Evolutionary conservation across 2,888 invertebrate genomes (phyloP).

Genomic region (Blastobasis adustella): DNA sequence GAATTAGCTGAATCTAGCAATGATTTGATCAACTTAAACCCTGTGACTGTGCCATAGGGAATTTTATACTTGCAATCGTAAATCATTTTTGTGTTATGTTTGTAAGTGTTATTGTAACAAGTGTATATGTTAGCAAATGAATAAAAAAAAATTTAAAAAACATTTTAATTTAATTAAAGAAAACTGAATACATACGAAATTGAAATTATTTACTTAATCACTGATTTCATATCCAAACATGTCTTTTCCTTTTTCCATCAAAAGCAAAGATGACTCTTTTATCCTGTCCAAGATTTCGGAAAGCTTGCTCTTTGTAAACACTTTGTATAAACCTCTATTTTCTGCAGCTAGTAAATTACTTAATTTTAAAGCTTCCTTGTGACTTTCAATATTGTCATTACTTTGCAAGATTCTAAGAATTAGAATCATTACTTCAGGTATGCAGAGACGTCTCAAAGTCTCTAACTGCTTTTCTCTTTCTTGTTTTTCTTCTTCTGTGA

Average conservation of each 20-base stretch:
- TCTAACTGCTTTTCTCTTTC: constrained; percentile 81
- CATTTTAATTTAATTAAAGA: constrained; percentile 33
- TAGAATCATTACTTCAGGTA: constrained; percentile 88
- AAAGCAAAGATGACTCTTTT: constrained; percentile 83
- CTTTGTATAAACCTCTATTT: constrained; percentile 85
- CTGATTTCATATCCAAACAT: constrained; percentile 83
- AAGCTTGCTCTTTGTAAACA: constrained; percentile 85
- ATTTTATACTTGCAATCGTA: background rate
- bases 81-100: constrained; percentile 7
- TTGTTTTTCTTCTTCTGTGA: constrained; percentile 56
- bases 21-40: constrained; percentile 88
- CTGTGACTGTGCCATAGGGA: constrained; percentile 49
- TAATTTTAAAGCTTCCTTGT: constrained; percentile 79
- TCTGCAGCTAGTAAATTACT: constrained; percentile 88
- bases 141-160: constrained; percentile 33
- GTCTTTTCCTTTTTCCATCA: constrained; percentile 86
- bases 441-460: constrained; percentile 84
- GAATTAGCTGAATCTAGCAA: constrained; percentile 97
- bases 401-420: constrained; percentile 86
- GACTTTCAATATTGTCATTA: constrained; percentile 83
- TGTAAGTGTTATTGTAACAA: too few species aligned
- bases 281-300: constrained; percentile 84
- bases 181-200: constrained; percentile 17
- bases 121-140: constrained; percentile 9
- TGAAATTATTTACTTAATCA: constrained; percentile 21